These are phyloP conservation scores for Drosophila cracens DNA, from an alignment of 2,888 invertebrate genomes.

Conservation along the genomic window DNA sequence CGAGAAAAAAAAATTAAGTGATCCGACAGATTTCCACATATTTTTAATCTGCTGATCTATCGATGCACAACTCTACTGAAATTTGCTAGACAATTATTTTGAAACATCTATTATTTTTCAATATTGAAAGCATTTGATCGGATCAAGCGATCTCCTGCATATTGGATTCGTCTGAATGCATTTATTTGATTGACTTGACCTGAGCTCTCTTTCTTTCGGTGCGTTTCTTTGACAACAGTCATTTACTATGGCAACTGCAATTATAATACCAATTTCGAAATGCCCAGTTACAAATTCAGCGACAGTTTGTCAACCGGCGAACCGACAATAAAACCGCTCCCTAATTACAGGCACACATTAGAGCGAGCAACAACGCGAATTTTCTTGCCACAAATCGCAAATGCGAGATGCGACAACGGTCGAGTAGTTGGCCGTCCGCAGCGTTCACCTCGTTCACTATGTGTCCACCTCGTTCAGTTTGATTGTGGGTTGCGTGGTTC, in stretches of 20 bases:
- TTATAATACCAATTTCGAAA: conserved; percentile 47
- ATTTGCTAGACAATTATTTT: background rate
- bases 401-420: conserved; percentile 65
- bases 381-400: conserved; percentile 69
- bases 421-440: conserved; percentile 45
- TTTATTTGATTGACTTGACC: background rate
- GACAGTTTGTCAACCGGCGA: conserved; percentile 64
- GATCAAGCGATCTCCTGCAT: background rate
- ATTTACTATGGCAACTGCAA: conserved; percentile 35
- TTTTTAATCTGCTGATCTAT: background rate
- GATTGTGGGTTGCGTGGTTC: conserved; percentile 29
- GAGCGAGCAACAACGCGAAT: conserved; percentile 12
- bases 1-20: background rate
- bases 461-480: conserved; percentile 19
- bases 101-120: background rate
- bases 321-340: conserved; percentile 71
- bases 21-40: background rate
- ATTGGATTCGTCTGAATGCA: background rate
- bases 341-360: conserved; percentile 64
- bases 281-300: conserved; percentile 51
- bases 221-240: background rate
- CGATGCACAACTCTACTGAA: background rate
- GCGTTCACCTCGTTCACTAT: conserved; percentile 14
- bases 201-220: background rate
- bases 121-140: background rate